Base-by-base conservation (phyloP, 2,113 vertebrate species). In the Geococcyx californianus region DNA sequence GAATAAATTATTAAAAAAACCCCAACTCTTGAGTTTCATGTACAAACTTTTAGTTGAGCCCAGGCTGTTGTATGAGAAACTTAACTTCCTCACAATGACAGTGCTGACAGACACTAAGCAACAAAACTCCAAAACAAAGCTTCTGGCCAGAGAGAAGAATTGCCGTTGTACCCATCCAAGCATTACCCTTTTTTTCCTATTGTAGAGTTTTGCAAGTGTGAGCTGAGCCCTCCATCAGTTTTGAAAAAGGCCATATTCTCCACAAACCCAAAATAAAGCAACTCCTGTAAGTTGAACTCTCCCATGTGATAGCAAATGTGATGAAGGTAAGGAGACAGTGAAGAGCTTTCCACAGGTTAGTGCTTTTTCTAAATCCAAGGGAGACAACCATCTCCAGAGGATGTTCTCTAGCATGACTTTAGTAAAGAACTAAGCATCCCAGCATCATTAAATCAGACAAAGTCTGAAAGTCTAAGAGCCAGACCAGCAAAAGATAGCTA, bases 101-200 rank as follows among this genome's bases (percentile, higher is more conserved):
- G 80, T 87, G 91, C 91, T 96, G 81, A 91, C 84, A 84, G 91
- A 89, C 29, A 31, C 91, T 82, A 85, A 94, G 91, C 87, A 94
- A 91, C 74, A 76, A 49, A 92, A 94, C 62, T 82, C 74, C 81
- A 87, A 94, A 96, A 93, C 91, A 94, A 18, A 5, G 40, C 69
- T 89, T 84, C 31, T 3, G 31, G 64, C 40, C 91, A 94, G 84
- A 66, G 89, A 69, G 66, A 91, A 64, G 69, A 89, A 87, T 91
- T 95, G 73, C 36, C 36, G 15, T 87, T 84, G 54, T 73, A 74
- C 62, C 42, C 60, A 87, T 87, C 73, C 87, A 82, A 82, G 25
- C 64, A 87, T 89, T 79, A 84, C 67, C 49, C 54, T 82, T 84
- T 45, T 86, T 89, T 79, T 93, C 87, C 87, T 82, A 3, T 29